Percentiles rank a stretch among this genome's conserved stretches.
Evolutionary conservation across 2,888 invertebrate species (phyloP).

Genomic region (Nemotelus pantherinus): DNA sequence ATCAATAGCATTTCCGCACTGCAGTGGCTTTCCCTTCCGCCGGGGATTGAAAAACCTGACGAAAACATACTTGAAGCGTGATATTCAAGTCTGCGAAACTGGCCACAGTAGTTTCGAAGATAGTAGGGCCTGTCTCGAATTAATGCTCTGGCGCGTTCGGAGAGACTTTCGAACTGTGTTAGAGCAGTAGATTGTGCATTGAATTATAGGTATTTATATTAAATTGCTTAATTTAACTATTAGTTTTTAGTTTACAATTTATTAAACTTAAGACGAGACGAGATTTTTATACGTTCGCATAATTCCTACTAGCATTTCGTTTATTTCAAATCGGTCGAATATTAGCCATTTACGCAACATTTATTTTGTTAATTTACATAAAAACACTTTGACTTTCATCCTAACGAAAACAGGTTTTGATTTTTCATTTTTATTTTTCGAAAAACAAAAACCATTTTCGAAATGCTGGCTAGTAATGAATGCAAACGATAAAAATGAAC

Average conservation of each 20-base stretch:
- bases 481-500: constrained; percentile 60
- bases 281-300: constrained; percentile 43
- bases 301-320: constrained; percentile 19
- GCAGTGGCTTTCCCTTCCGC: constrained; percentile 82
- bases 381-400: too few species aligned
- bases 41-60: constrained; percentile 84
- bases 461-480: constrained; percentile 55
- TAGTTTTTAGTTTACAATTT: constrained; percentile 22
- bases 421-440: constrained; percentile 39
- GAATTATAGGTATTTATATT: constrained; percentile 34
- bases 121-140: constrained; percentile 87
- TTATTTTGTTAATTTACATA: too few species aligned
- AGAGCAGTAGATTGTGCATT: constrained; percentile 44
- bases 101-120: constrained; percentile 96
- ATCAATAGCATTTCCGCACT: constrained; percentile 86
- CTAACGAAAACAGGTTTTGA: background rate
- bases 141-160: constrained; percentile 82
- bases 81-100: constrained; percentile 79
- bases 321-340: background rate
- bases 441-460: constrained; percentile 43
- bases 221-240: constrained; percentile 22
- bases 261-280: constrained; percentile 42
- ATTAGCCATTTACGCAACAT: too few species aligned
- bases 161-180: constrained; percentile 63
- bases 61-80: constrained; percentile 75